Evolutionary conservation across 2,113 vertebrate species (phyloP).

Genomic region (Serilophus lunatus): DNA sequence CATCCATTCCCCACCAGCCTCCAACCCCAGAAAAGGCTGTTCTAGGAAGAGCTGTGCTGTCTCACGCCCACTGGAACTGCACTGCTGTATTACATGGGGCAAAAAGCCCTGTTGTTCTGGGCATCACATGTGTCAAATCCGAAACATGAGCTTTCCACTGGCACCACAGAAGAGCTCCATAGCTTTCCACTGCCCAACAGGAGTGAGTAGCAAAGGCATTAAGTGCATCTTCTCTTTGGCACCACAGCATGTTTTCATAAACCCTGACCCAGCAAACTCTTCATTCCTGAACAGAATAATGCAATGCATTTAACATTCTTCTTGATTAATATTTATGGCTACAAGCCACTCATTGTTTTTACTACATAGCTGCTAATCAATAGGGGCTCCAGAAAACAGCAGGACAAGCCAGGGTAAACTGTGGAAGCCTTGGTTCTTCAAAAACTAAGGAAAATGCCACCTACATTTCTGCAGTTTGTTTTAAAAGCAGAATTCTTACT

Average conservation of each 20-base stretch:
- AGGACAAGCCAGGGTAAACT: not conserved
- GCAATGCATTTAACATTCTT: conserved; percentile 19
- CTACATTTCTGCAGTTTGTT: not conserved
- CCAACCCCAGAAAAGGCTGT: not conserved
- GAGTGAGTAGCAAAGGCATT: not conserved
- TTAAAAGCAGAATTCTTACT: not conserved
- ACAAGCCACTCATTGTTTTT: conserved; percentile 35
- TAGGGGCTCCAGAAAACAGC: not conserved
- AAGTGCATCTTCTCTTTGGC: not conserved
- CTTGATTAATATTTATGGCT: conserved; percentile 34
- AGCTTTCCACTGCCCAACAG: not conserved
- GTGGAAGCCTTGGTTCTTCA: not conserved
- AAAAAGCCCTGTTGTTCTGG: not conserved
- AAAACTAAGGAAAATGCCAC: not conserved
- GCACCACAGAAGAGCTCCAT: not conserved
- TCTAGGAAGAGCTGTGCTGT: accelerated
- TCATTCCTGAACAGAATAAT: not conserved
- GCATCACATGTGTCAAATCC: not conserved
- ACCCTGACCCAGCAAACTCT: not conserved
- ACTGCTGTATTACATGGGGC: not conserved
- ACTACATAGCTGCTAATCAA: not conserved
- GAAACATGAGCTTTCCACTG: not conserved
- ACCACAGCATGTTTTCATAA: not conserved
- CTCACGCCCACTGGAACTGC: accelerated
- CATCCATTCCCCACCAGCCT: accelerated